Base-by-base conservation (phyloP, 2,113 vertebrate species). In the Monopterus albus region DNA sequence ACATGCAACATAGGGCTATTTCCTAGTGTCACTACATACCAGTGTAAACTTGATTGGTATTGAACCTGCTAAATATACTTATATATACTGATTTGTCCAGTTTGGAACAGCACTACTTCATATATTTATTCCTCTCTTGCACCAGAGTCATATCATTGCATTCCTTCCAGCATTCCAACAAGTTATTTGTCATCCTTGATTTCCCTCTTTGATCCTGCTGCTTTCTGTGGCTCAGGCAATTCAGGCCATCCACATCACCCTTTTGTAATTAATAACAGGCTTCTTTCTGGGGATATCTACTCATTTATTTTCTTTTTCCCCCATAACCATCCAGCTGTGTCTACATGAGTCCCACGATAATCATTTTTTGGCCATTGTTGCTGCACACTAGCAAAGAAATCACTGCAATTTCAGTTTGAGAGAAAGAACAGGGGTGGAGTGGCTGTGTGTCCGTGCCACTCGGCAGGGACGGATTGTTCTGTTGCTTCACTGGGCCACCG, bases 261-360 rank as follows among this genome's bases (percentile, higher is more conserved):
- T 67, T 83, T 78, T 88, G 86, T 92, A 95, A 95, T 94, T 93
- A 95, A 92, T 88, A 91, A 68, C 94, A 93, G 92, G 80, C 94
- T 91, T 91, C 89, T 85, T 91, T 78, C 87, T 78, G 67, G 65
- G 90, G 90, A 87, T 73, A 86, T 76, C 66, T 47, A 43, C 70
- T 75, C 78, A 63, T 78, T 79, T 80, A 67, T 88, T 83, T 79
- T 94, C 88, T 94, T 76, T 92, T 91, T 93, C 88, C 82, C 57
- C 86, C 90, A 77, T 86, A 91, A 47, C 59, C 72, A 50, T 75
- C 78, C 87, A 84, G 79, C 87, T 85, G 82, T 57, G 69, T 69
- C 91, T 92, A 90, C 82, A 70, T 72, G 83, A 93, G 82, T 82
- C 87, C 82, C 89, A 87, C 92, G 89, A 87, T 91, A 91, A 94